These are phyloP conservation scores for Paracentrotus lividus DNA, from an alignment of 53 echinoderm and acorn worm genomes.

Conservation along the genomic window DNA sequence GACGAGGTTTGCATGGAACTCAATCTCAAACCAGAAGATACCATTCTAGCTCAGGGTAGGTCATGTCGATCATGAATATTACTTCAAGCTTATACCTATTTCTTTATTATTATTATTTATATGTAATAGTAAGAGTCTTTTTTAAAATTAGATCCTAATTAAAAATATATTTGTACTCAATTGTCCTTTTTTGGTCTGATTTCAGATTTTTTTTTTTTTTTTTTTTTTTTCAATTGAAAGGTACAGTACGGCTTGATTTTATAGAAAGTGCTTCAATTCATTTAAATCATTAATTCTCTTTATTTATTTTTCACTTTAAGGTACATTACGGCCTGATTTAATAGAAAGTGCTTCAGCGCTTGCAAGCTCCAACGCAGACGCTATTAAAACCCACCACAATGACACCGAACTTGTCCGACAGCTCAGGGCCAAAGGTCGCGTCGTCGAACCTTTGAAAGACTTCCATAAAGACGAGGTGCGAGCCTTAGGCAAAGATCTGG, in stretches of 20 bases:
- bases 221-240: slow-evolving; percentile 59
- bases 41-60: slow-evolving; percentile 95
- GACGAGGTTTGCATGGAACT: slow-evolving; percentile 96
- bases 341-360: slow-evolving; percentile 97
- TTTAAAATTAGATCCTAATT: no score
- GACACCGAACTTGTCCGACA: slow-evolving; percentile 94
- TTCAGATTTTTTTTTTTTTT: no score
- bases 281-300: no score
- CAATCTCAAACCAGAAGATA: slow-evolving; percentile 93
- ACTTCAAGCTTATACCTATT: no score
- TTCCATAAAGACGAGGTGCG: slow-evolving; percentile 98
- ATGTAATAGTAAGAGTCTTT: no score
- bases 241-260: slow-evolving; percentile 92
- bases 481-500: slow-evolving; percentile 89
- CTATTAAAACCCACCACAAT: slow-evolving; percentile 98
- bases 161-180: no score
- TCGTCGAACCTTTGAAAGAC: slow-evolving; percentile 97
- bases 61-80: no score
- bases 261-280: slow-evolving; percentile 99
- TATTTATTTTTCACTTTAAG: no score
- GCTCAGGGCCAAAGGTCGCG: slow-evolving; percentile 83
- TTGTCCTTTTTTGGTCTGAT: no score
- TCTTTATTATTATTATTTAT: no score
- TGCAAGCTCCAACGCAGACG: slow-evolving; percentile 94
- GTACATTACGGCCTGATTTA: slow-evolving; percentile 92